A percentile compares a stretch with the other conserved stretches of the same genome.
phyloP scores from a whole-genome alignment of 2,797 vertebrate genomes.

The Scolopax rusticola region DNA sequence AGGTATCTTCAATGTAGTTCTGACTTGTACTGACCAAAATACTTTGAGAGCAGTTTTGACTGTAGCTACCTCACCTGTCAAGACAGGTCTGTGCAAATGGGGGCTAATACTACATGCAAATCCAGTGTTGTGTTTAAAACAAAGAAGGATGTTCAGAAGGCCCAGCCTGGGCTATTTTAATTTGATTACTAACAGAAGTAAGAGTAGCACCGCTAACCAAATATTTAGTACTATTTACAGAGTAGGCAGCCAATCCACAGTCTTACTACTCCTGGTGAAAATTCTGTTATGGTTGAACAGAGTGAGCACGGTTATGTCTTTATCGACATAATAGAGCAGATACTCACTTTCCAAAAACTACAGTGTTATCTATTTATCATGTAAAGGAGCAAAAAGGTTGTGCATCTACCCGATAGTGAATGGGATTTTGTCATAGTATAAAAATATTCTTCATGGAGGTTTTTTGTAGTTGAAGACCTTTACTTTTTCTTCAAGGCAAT shows the following conservation, averaged over 20 bases:
- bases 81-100: not conserved
- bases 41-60: not conserved
- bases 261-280: not conserved
- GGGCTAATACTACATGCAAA: not conserved
- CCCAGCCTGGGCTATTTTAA: not conserved
- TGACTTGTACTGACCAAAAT: not conserved
- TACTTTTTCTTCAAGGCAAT: not conserved
- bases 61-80: not conserved
- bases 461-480: not conserved
- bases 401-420: not conserved
- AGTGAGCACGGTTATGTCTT: not conserved
- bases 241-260: not conserved
- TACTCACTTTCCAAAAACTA: not conserved
- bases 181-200: not conserved
- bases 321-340: not conserved
- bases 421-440: not conserved
- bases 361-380: not conserved
- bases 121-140: not conserved
- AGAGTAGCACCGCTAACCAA: not conserved
- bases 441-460: not conserved
- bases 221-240: not conserved
- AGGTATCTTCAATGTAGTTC: not conserved
- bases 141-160: not conserved
- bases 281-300: not conserved
- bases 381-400: not conserved